A percentile compares a stretch with the other conserved stretches of the same genome.
phyloP scores from a whole-genome alignment of 1,140 invertebrate genomes.

The Ceratina calcarata region DNA sequence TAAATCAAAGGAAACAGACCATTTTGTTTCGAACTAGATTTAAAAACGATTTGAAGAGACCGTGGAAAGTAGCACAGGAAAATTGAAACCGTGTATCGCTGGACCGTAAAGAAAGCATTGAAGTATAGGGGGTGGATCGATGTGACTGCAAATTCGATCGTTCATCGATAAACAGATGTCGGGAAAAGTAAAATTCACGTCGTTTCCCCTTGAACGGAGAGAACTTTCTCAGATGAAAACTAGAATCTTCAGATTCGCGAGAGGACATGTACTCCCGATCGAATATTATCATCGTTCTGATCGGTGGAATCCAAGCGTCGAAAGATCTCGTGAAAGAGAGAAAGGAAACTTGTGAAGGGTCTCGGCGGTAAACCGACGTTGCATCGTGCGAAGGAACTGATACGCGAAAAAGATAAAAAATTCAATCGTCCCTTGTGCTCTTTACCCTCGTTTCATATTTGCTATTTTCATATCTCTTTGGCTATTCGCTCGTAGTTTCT shows the following conservation, averaged over 20 bases:
- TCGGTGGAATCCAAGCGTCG: neutral
- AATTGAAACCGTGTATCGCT: neutral
- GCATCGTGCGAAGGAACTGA: too few species aligned
- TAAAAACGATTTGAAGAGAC: neutral
- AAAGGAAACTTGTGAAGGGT: too few species aligned
- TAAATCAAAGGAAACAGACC: too few species aligned
- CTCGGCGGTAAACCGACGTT: too few species aligned
- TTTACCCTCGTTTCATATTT: too few species aligned
- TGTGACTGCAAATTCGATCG: conserved; percentile 44
- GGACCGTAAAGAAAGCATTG: neutral
- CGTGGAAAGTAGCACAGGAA: neutral
- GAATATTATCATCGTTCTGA: neutral
- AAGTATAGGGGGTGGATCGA: neutral
- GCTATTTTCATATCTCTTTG: neutral
- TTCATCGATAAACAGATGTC: neutral
- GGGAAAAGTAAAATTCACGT: neutral
- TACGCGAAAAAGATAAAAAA: too few species aligned
- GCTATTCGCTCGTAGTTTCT: neutral
- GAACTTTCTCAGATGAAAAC: neutral
- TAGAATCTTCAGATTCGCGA: neutral
- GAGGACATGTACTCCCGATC: neutral
- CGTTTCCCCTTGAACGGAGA: neutral
- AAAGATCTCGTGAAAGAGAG: too few species aligned
- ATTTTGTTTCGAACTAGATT: neutral
- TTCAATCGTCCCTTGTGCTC: too few species aligned